A percentile compares a stretch with the other conserved stretches of the same genome.
Evolutionary conservation across 2,797 vertebrate species (phyloP).

Genomic region (Onychomys arenicola): DNA sequence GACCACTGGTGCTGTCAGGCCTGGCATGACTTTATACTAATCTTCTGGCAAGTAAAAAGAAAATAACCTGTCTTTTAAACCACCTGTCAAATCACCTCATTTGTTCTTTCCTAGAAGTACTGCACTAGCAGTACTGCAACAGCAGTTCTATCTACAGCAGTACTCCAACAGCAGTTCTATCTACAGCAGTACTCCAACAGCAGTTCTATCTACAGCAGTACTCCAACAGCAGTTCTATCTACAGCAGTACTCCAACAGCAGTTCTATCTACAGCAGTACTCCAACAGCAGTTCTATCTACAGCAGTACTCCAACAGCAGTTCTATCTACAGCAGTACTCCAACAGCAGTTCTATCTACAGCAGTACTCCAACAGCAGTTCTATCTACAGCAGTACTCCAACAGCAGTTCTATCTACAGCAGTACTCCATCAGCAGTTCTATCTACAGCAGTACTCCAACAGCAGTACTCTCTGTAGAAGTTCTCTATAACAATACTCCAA

Average conservation of each 20-base stretch:
- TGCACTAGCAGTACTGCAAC: no score
- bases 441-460: neutral
- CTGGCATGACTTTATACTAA: neutral
- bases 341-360: no score
- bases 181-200: neutral
- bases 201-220: neutral
- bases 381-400: neutral
- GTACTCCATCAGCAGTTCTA: no score
- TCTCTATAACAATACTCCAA: neutral
- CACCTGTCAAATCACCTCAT: neutral
- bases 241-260: no score
- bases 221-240: neutral
- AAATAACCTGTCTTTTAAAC: neutral
- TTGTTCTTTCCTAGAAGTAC: neutral
- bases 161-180: neutral
- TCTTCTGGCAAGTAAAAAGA: neutral
- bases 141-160: no score
- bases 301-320: neutral
- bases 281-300: neutral
- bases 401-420: neutral
- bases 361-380: no score
- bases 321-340: no score
- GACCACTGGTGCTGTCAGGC: neutral
- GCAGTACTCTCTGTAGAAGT: neutral
- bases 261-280: neutral